phyloP scores from a whole-genome alignment of 2,113 vertebrate genomes.

The Falco punctatus region DNA sequence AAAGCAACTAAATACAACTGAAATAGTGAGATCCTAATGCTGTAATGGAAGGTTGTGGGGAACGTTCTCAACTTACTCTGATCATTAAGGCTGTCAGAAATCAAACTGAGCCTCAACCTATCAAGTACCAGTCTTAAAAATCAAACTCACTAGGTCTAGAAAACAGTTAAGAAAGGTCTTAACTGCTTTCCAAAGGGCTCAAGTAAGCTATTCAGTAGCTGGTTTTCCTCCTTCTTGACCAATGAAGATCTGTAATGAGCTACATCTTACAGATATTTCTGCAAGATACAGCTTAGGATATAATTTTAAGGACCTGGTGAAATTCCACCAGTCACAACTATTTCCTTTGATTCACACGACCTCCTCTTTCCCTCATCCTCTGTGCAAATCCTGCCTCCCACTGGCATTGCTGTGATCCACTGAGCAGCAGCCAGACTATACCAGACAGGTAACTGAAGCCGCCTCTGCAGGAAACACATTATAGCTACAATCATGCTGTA shows the following conservation, averaged over 20 bases:
- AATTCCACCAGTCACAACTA: neutral
- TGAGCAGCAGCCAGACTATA: neutral
- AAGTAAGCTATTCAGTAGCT: neutral
- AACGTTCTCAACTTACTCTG: neutral
- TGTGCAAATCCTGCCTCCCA: neutral
- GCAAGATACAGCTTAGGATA: neutral
- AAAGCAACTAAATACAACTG: neutral
- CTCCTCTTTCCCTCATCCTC: neutral
- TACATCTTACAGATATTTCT: neutral
- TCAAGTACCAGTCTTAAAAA: neutral
- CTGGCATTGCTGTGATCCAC: neutral
- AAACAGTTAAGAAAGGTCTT: neutral
- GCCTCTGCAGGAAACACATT: neutral
- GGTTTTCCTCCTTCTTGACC: neutral
- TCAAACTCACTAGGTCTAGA: neutral
- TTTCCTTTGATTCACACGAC: neutral
- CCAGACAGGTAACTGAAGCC: neutral
- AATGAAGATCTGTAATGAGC: neutral
- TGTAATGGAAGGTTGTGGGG: neutral
- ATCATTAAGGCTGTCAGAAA: neutral
- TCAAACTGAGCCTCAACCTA: neutral
- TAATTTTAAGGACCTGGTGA: neutral
- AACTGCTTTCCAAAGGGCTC: neutral
- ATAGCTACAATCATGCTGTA: fast-evolving
- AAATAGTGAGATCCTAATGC: neutral